These are phyloP conservation scores for Malacoctenus gilli DNA, from an alignment of 2,797 vertebrate genomes.

Conservation along the genomic window DNA sequence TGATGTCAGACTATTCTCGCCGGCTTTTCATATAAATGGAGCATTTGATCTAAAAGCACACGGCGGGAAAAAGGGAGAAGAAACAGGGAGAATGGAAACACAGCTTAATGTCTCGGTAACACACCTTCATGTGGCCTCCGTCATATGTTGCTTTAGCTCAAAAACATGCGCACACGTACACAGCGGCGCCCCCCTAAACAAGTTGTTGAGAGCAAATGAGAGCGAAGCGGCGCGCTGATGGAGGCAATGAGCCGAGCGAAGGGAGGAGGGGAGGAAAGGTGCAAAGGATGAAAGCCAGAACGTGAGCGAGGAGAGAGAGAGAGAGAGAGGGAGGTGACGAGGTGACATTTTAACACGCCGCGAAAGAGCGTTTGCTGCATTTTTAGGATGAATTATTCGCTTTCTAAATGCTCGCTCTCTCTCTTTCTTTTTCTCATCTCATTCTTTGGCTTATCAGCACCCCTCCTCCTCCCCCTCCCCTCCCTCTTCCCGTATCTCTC, in stretches of 20 bases:
- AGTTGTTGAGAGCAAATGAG: conserved; percentile 36
- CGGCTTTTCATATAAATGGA: conserved; percentile 16
- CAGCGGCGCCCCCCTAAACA: conserved; percentile 26
- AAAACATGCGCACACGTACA: not conserved
- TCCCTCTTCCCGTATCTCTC: conserved; percentile 2
- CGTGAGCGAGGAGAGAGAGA: conserved; percentile 13
- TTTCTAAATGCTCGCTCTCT: conserved; percentile 26
- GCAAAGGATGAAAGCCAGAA: conserved; percentile 41
- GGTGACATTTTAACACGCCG: conserved; percentile 33
- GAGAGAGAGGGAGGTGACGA: conserved; percentile 16
- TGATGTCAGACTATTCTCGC: conserved; percentile 37
- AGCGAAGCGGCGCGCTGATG: conserved; percentile 30
- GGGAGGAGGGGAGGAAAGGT: not conserved
- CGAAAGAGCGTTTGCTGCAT: conserved; percentile 18
- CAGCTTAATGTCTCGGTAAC: conserved; percentile 3
- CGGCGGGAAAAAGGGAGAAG: too few species aligned
- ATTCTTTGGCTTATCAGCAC: conserved; percentile 36
- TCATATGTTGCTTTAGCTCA: conserved; percentile 6
- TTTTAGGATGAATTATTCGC: conserved; percentile 37
- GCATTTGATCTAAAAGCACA: conserved; percentile 19
- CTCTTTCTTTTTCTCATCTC: conserved; percentile 2
- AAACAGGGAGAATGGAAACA: not conserved
- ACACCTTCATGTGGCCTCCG: not conserved
- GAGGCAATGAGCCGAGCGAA: conserved; percentile 36
- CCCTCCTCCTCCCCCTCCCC: not conserved